Evolutionary conservation across 2,888 invertebrate species (phyloP).

Genomic region (Heliconius erato): DNA sequence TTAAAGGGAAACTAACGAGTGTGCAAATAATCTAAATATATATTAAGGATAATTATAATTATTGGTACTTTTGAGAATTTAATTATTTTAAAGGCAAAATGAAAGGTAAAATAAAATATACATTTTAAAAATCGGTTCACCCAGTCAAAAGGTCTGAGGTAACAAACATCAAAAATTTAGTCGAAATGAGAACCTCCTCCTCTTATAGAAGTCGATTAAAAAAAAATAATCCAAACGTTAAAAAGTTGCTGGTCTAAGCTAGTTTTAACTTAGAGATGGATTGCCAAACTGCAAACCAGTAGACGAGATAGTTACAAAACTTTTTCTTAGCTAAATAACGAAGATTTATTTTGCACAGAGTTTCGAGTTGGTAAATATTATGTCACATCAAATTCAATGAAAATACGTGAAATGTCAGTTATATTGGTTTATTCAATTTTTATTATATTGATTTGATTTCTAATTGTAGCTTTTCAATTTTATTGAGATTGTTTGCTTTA

Average conservation of each 20-base stretch:
- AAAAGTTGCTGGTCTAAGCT: background rate
- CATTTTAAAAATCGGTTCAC: background rate
- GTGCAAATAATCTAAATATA: no score
- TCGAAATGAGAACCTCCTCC: no score
- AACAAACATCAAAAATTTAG: no score
- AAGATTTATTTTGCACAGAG: slow-evolving; percentile 21
- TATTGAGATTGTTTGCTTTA: background rate
- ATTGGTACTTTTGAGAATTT: background rate
- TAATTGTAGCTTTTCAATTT: slow-evolving; percentile 9
- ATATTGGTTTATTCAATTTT: slow-evolving; percentile 15
- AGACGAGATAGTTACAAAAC: slow-evolving; percentile 17
- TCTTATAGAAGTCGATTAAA: no score
- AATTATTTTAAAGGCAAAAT: background rate
- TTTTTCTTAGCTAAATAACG: slow-evolving; percentile 14
- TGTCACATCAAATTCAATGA: background rate
- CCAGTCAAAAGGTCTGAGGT: no score
- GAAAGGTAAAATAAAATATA: background rate
- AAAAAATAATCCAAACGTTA: background rate
- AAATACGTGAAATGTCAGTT: slow-evolving; percentile 24
- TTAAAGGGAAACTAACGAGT: no score
- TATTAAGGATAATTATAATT: background rate
- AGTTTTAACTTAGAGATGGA: background rate
- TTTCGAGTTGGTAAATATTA: slow-evolving; percentile 10
- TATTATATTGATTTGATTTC: background rate
- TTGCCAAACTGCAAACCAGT: background rate